Evolutionary conservation across 2,113 vertebrate species (phyloP).

Genomic region (Gobio gobio): DNA sequence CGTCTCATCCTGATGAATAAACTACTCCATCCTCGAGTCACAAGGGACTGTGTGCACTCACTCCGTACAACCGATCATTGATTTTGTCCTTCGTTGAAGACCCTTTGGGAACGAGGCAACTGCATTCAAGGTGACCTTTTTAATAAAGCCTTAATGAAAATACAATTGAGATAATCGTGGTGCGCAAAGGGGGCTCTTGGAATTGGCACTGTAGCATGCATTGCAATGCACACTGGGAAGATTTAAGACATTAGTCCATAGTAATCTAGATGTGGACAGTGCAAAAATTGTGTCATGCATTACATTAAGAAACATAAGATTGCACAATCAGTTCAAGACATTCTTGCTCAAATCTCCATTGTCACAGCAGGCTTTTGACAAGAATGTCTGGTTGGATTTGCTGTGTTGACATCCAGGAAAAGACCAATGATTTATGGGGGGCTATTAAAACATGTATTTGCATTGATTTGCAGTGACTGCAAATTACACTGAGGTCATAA

Average conservation of each 20-base stretch:
- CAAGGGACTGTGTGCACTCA: slow-evolving; percentile 40
- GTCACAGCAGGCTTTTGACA: not conserved
- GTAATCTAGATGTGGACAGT: not conserved
- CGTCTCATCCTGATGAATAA: slow-evolving; percentile 24
- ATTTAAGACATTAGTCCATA: not conserved
- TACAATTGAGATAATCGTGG: slow-evolving; percentile 21
- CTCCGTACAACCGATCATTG: slow-evolving; percentile 52
- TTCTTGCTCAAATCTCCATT: slow-evolving; percentile 6
- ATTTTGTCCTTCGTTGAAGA: slow-evolving; percentile 36
- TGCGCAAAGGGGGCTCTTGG: not conserved
- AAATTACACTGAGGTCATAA: not conserved
- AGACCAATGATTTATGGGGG: not conserved
- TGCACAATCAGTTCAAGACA: slow-evolving; percentile 29
- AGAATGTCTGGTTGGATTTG: not conserved
- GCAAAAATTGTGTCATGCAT: not conserved
- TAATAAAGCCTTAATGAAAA: slow-evolving; percentile 49
- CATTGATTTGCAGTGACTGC: slow-evolving; percentile 1
- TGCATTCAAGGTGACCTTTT: slow-evolving; percentile 68
- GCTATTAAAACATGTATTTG: not conserved
- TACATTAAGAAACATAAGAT: slow-evolving; percentile 5
- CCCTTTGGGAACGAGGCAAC: slow-evolving; percentile 35
- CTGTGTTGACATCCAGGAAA: not conserved
- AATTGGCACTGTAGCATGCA: not conserved
- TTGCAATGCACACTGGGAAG: not conserved
- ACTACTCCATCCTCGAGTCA: slow-evolving; percentile 28